Conservation (phyloP, 2,797 vertebrate genomes). For the Chaunax sp. region DNA sequence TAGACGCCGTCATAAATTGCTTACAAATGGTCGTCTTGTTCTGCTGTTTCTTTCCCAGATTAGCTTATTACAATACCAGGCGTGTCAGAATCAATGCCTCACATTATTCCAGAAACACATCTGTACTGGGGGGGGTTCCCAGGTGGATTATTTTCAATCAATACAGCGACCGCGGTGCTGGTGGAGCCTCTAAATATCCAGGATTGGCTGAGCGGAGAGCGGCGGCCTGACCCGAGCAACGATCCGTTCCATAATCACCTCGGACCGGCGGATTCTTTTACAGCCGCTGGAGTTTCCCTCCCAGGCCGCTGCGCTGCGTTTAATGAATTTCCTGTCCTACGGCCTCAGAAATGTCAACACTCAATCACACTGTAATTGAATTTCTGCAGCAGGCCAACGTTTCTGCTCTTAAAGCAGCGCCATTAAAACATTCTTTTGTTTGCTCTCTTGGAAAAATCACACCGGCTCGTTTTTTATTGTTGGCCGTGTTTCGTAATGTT, state of each 20-base stretch:
- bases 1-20: slow-evolving; percentile 60
- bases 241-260: slow-evolving; percentile 75
- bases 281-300: slow-evolving; percentile 67
- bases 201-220: slow-evolving; percentile 55
- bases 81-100: slow-evolving; percentile 69
- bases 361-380: slow-evolving; percentile 83
- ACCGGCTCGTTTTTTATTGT: slow-evolving; percentile 61
- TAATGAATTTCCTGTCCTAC: slow-evolving; percentile 83
- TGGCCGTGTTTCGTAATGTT: slow-evolving; percentile 64
- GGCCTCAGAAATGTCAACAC: slow-evolving; percentile 84
- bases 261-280: slow-evolving; percentile 66
- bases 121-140: slow-evolving; percentile 33
- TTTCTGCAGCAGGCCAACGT: slow-evolving; percentile 72
- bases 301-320: slow-evolving; percentile 68
- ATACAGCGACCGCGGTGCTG: slow-evolving; percentile 32
- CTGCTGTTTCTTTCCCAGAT: slow-evolving; percentile 54
- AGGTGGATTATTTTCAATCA: slow-evolving; percentile 70
- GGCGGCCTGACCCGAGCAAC: slow-evolving; percentile 64
- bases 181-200: slow-evolving; percentile 53
- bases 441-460: slow-evolving; percentile 69
- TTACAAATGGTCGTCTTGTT: slow-evolving; percentile 61
- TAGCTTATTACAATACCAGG: slow-evolving; percentile 65
- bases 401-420: slow-evolving; percentile 61
- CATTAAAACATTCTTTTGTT: slow-evolving; percentile 81
- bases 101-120: slow-evolving; percentile 54